phyloP scores from a whole-genome alignment of 2,888 invertebrate genomes.

The Leucophora obtusa region DNA sequence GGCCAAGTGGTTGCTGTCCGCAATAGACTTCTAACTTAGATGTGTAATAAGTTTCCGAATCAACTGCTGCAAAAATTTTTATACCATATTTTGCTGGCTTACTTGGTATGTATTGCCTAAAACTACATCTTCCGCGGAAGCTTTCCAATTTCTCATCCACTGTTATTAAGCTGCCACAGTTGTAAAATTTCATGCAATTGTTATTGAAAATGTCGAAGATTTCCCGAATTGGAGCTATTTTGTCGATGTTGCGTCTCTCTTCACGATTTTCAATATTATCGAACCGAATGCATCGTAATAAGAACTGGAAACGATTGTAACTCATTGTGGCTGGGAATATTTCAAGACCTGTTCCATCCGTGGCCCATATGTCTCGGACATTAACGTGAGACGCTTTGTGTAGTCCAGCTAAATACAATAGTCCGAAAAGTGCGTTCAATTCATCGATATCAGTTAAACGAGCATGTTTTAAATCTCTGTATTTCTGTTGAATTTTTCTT shows the following conservation, averaged over 20 bases:
- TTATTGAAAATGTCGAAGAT: constrained; percentile 31
- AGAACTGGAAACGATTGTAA: constrained; percentile 26
- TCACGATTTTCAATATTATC: constrained; percentile 24
- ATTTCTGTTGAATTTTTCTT: no score
- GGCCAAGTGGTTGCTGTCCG: constrained; percentile 51
- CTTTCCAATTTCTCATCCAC: constrained; percentile 36
- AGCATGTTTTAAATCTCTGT: neutral
- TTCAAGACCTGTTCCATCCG: constrained; percentile 28
- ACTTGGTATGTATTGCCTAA: constrained; percentile 32
- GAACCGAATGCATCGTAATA: constrained; percentile 35
- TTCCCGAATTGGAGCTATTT: constrained; percentile 28
- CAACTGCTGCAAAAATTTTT: constrained; percentile 51
- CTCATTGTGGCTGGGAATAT: constrained; percentile 10
- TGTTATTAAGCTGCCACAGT: neutral
- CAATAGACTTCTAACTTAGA: constrained; percentile 51
- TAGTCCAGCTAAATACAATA: constrained; percentile 23
- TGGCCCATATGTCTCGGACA: constrained; percentile 12
- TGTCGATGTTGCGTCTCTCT: constrained; percentile 24
- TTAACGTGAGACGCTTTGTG: constrained; percentile 22
- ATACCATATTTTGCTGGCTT: no score
- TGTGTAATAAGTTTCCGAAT: constrained; percentile 46
- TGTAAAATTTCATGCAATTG: constrained; percentile 1
- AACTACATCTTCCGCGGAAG: constrained; percentile 31
- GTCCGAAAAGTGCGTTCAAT: constrained; percentile 7
- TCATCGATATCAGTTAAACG: constrained; percentile 12